These are phyloP conservation scores for Tetrapedia diversipes DNA, from an alignment of 2,888 invertebrate species.

Conservation along the genomic window DNA sequence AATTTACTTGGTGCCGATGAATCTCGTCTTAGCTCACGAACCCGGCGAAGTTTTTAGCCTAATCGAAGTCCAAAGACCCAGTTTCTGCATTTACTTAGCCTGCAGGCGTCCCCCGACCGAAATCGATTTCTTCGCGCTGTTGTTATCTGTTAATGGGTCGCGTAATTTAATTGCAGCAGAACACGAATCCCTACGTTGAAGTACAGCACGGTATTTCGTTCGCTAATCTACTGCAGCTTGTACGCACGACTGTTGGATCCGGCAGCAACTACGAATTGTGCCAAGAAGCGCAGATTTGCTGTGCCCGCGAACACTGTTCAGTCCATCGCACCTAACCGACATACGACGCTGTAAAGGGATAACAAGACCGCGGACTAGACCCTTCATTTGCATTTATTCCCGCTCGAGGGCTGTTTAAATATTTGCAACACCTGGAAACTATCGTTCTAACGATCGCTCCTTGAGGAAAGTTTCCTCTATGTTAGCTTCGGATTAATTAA, in stretches of 20 bases:
- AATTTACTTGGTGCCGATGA: not conserved
- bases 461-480: not conserved
- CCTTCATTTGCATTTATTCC: slow-evolving; percentile 76
- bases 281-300: slow-evolving; percentile 69
- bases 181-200: slow-evolving; percentile 64
- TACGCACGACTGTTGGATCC: slow-evolving; percentile 35
- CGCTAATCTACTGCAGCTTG: slow-evolving; percentile 53
- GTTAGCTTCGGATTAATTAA: not conserved
- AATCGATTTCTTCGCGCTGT: slow-evolving; percentile 67
- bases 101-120: slow-evolving; percentile 23
- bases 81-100: slow-evolving; percentile 10
- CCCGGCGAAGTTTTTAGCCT: slow-evolving; percentile 10
- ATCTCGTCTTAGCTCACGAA: not conserved
- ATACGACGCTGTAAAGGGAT: slow-evolving; percentile 68
- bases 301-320: slow-evolving; percentile 63
- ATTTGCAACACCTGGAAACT: slow-evolving; percentile 4
- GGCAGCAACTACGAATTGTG: slow-evolving; percentile 16
- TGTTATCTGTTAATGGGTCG: slow-evolving; percentile 71
- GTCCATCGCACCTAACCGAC: slow-evolving; percentile 58
- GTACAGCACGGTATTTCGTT: slow-evolving; percentile 42
- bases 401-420: slow-evolving; percentile 30
- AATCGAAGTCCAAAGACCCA: slow-evolving; percentile 11
- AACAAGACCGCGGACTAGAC: slow-evolving; percentile 67
- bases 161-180: slow-evolving; percentile 72
- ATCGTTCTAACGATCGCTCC: not conserved